Evolutionary conservation across 2,797 vertebrate genomes (phyloP).

Genomic region (Rhinoraja longicauda): DNA sequence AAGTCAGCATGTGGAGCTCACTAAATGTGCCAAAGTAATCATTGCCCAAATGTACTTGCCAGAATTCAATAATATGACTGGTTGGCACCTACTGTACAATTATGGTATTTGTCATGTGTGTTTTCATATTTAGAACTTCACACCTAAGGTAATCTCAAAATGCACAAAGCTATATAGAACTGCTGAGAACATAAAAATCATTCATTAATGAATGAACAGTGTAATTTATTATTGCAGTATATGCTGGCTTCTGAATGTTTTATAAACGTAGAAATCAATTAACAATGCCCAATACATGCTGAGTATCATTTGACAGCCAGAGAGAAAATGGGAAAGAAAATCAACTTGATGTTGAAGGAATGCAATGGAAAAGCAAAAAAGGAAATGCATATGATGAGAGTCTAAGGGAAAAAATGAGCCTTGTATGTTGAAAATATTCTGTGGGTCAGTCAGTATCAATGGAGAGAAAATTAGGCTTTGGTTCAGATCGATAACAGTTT

Average conservation of each 20-base stretch:
- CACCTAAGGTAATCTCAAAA: not conserved
- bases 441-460: no score
- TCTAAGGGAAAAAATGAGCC: no score
- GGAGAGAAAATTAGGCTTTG: no score
- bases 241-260: slow-evolving; percentile 4
- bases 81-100: not conserved
- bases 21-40: not conserved
- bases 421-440: no score
- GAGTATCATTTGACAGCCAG: not conserved
- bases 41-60: slow-evolving; percentile 2
- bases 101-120: not conserved
- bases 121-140: not conserved
- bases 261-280: not conserved
- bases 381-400: no score
- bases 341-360: not conserved
- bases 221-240: not conserved
- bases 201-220: not conserved
- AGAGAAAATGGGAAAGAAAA: not conserved
- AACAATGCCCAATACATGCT: not conserved
- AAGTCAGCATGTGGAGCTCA: not conserved
- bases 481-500: no score
- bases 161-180: not conserved
- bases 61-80: not conserved
- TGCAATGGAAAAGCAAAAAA: not conserved
- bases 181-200: not conserved